Base-by-base conservation (phyloP, 92 coral and sea anemone genomes). In the Nematostella vectensis region DNA sequence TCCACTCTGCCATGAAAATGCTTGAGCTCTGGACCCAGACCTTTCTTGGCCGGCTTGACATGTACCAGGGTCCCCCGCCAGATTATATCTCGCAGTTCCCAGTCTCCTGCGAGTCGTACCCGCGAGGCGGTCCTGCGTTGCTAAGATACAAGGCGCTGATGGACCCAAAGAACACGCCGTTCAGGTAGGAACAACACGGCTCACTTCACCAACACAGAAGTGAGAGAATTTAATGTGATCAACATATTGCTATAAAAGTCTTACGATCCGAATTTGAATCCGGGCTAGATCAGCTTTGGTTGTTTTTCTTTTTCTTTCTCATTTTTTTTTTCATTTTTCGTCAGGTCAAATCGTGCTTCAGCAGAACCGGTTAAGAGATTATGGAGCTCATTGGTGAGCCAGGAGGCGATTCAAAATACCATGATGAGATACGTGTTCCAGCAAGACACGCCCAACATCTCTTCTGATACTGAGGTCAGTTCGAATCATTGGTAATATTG, bases 81-180 rank as follows among this genome's bases (percentile, higher is more conserved):
- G 88, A 82, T 65, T 87, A 77, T 57, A 80, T 93, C 33, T 78
- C 88, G 22, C 96, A 78, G 65, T 87, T 87, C 52, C 82, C 99
- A 36, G 82, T 93, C 75, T 74, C 77, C 42, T 68, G 72, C 39
- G 99, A 93, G 53, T 83, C 89, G 8, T 87, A 69, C 27, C 85
- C 96, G 17, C 74, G 99, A 21, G 99, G 99, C 1, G 99, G 99
- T 57, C 87, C 80, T 47, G 95, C 99, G 4, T 67, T 93, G 29
- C 69, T 93, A 65, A 76, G 95, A 76, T 87, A 82, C 62, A 93
- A 93, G 65, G 99, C 99, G 17, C 79, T 93, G 29, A 57, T 75
- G 67, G 99, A 93, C 54, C 96, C 99, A 21, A 63, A 63, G 51
- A 93, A 93, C 58, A 93, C 99, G 20, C 99, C 99, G 15, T 93